A percentile compares a stretch with the other conserved stretches of the same genome.
Conservation (phyloP, 2,113 vertebrate species). For the Percopsis transmontana region DNA sequence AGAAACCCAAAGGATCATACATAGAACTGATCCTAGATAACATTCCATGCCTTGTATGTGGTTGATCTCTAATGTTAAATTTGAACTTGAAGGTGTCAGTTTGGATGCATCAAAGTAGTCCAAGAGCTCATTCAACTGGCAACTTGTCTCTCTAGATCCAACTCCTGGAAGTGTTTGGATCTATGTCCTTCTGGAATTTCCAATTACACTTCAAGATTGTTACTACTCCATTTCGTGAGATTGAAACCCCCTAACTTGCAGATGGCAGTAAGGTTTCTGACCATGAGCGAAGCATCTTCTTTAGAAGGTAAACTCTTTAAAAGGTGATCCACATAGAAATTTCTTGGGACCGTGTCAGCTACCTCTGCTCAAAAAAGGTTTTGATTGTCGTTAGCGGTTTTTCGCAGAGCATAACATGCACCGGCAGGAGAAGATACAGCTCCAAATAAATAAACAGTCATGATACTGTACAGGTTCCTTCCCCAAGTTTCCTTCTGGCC, state of each 20-base stretch:
- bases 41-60: slow-evolving; percentile 15
- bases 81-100: slow-evolving; percentile 7
- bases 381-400: background rate
- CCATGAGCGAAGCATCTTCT: no score
- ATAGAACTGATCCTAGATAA: slow-evolving; percentile 9
- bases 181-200: slow-evolving; percentile 7
- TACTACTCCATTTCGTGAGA: slow-evolving; percentile 13
- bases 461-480: background rate
- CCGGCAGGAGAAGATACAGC: background rate
- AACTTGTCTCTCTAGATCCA: slow-evolving; percentile 11
- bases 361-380: background rate
- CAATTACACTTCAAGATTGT: background rate
- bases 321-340: background rate
- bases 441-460: background rate
- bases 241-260: no score
- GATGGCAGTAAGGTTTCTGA: no score
- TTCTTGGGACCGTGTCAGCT: background rate
- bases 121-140: slow-evolving; percentile 2
- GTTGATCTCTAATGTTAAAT: background rate
- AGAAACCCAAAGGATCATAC: slow-evolving; percentile 8
- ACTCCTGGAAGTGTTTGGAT: slow-evolving; percentile 4
- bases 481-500: background rate
- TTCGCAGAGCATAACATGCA: background rate
- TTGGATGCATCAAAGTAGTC: slow-evolving; percentile 2
- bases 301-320: no score